Conservation (phyloP, 2,113 vertebrate species). For the Hiodon tergisus region DNA sequence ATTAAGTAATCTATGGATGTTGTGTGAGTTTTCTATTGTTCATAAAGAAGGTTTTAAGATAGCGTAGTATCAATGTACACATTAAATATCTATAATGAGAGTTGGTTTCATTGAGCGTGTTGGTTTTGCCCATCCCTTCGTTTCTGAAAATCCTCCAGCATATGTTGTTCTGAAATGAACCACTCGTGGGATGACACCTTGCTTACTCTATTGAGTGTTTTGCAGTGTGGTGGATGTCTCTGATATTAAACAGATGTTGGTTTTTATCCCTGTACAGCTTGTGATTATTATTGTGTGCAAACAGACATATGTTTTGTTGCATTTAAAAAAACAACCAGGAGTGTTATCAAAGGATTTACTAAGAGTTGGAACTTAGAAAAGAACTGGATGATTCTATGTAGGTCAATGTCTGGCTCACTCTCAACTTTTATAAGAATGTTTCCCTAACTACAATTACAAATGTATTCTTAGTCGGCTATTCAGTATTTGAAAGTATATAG, state of each 20-base stretch:
- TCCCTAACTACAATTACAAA: too few relatives aligned
- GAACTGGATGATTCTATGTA: neutral
- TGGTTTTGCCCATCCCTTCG: neutral
- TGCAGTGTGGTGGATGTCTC: neutral
- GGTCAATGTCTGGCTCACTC: too few relatives aligned
- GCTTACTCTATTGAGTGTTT: neutral
- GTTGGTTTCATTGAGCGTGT: neutral
- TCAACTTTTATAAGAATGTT: too few relatives aligned
- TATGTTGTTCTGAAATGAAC: neutral
- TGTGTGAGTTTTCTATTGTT: neutral
- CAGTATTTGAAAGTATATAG: too few relatives aligned
- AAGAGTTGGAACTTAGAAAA: neutral
- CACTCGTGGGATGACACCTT: neutral
- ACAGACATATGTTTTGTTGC: neutral
- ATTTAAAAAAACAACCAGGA: neutral
- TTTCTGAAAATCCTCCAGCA: too few relatives aligned
- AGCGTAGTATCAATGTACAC: neutral
- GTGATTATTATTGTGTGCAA: neutral
- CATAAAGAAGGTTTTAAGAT: neutral
- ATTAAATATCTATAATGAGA: neutral
- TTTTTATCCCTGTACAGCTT: neutral
- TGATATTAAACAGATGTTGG: constrained; percentile 6
- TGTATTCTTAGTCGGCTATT: too few relatives aligned
- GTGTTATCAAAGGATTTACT: neutral
- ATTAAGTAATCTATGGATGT: neutral